Evolutionary conservation across 2,888 invertebrate genomes (phyloP).

Genomic region (Melinopterus prodromus): DNA sequence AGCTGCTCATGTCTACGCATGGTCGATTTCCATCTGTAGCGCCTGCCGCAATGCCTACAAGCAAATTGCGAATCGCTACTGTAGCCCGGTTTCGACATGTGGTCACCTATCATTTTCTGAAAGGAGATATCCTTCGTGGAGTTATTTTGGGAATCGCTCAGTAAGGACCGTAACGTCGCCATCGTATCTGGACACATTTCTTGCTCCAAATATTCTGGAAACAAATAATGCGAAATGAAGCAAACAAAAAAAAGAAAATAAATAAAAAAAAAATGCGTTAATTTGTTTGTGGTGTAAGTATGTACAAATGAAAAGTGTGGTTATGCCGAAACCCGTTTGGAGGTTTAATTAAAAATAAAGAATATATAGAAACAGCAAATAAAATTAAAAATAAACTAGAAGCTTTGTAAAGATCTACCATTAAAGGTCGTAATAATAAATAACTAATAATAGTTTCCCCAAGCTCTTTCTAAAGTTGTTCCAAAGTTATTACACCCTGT

Average conservation of each 20-base stretch:
- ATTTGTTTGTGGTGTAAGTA: neutral
- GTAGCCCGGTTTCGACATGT: constrained; percentile 49
- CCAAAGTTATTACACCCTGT: too few relatives aligned
- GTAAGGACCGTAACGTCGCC: constrained; percentile 45
- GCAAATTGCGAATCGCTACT: constrained; percentile 68
- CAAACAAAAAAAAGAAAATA: constrained; percentile 26
- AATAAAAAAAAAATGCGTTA: constrained; percentile 18
- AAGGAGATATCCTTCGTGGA: constrained; percentile 35
- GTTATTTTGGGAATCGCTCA: constrained; percentile 43
- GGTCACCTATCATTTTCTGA: constrained; percentile 41
- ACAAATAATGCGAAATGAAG: constrained; percentile 28
- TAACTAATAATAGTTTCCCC: too few relatives aligned
- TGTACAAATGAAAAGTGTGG: neutral
- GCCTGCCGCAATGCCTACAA: constrained; percentile 82
- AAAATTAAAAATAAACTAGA: too few relatives aligned
- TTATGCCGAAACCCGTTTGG: too few relatives aligned
- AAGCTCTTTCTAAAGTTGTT: too few relatives aligned
- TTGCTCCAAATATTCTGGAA: constrained; percentile 43
- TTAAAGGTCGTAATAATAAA: too few relatives aligned
- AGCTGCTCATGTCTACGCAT: constrained; percentile 85
- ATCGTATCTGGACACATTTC: constrained; percentile 41
- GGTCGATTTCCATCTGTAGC: constrained; percentile 87
- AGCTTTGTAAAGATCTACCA: too few relatives aligned
- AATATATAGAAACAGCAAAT: too few relatives aligned
- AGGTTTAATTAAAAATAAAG: too few relatives aligned